Evolutionary conservation across 2,797 vertebrate species (phyloP).

Genomic region (Xenopus petersii): DNA sequence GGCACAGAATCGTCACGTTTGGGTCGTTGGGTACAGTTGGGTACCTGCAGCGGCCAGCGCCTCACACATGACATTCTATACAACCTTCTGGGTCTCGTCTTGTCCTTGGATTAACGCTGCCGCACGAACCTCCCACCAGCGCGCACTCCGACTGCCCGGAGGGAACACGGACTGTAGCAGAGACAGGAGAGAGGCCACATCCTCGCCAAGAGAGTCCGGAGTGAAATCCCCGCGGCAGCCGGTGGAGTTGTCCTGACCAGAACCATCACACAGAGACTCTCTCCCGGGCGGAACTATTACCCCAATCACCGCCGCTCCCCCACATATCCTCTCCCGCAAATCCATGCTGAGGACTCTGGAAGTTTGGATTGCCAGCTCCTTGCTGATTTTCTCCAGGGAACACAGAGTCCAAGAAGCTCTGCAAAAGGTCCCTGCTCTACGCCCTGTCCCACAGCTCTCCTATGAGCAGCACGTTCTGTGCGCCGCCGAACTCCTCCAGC

Average conservation of each 20-base stretch:
- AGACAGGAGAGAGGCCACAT: conserved; percentile 46
- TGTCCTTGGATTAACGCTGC: conserved; percentile 56
- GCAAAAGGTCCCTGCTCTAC: conserved; percentile 56
- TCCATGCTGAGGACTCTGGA: conserved; percentile 44
- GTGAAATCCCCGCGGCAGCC: not conserved
- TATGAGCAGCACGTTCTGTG: conserved; percentile 57
- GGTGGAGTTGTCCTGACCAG: not conserved
- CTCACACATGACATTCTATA: conserved; percentile 60
- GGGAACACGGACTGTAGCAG: conserved; percentile 57
- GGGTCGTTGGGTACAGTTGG: not conserved
- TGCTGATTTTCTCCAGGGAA: conserved; percentile 43
- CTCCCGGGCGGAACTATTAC: conserved; percentile 51
- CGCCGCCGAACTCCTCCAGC: conserved; percentile 51
- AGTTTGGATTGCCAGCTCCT: not conserved
- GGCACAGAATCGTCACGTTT: too few relatives aligned
- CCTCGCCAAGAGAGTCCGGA: conserved; percentile 6
- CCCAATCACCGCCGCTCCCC: conserved; percentile 51
- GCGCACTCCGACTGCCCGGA: not conserved
- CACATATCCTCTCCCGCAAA: conserved; percentile 53
- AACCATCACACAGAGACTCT: not conserved
- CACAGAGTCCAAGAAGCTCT: conserved; percentile 57
- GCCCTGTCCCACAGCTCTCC: conserved; percentile 58
- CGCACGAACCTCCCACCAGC: conserved; percentile 58
- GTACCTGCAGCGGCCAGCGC: conserved; percentile 60
- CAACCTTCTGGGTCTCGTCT: conserved; percentile 45